Base-by-base conservation (phyloP, 2,113 vertebrate species). In the Sylvilagus bachmani region DNA sequence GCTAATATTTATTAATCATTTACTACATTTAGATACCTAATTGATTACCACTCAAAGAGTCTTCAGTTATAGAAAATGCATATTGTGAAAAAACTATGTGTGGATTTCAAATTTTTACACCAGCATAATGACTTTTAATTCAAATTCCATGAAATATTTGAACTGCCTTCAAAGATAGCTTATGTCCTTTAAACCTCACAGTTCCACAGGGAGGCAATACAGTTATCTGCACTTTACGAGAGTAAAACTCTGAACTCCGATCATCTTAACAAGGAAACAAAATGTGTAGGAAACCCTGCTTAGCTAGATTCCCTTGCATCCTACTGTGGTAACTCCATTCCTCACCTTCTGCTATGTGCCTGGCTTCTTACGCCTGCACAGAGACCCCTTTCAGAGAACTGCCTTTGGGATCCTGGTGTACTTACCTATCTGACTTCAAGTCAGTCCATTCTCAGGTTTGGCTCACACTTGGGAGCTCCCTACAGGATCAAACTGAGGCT, bases 321-420 rank as follows among this genome's bases (percentile, higher is more conserved):
- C 12, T 14, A 49, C 6, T 3, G 25, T 2, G 1, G 7, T 0
- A 0, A 8, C 4, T 49, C 61, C 21, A 2, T 0, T 25, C 2
- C 14, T n/a, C 11, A 16, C 2, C 3, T 2, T 5, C 53, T 22
- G 3, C 33, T 6, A 31, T 19, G 19, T 29, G 13, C 7, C 14
- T 62, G 16, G 29, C 27, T 66, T 66, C 25, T 22, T 36, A 27
- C 3, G 1, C 6, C 12, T 51, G 4, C 31, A 25, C 13, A 21
- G 0, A 33, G 12, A 19, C 2, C 29, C 67, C 10, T 71, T 77
- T 24, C 31, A 38, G 27, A 62, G 13, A 51, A 5, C 36, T 38
- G 12, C 25, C 5, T 25, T 27, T 9, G 25, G 6, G 16, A 5
- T 70, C 61, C 22, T 6, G 44, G 13, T 1, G 25, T n/a, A 19